Evolutionary conservation across 2,888 invertebrate genomes (phyloP).

Genomic region (Scaptomyza polygonia): DNA sequence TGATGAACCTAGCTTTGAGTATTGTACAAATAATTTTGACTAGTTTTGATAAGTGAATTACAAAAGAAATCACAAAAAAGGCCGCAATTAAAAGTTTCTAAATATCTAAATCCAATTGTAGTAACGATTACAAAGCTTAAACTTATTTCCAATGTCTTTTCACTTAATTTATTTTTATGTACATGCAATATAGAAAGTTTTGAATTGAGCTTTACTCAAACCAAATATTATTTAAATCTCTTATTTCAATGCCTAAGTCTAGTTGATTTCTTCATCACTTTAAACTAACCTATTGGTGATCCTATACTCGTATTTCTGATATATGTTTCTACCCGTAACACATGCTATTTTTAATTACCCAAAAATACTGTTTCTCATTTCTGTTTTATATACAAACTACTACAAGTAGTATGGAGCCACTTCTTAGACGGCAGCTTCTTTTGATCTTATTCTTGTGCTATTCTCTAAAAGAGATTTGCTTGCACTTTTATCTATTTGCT

Average conservation of each 20-base stretch:
- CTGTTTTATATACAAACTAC: slow-evolving; percentile 45
- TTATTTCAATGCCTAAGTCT: slow-evolving; percentile 12
- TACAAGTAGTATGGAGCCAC: neutral
- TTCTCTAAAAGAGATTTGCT: slow-evolving; percentile 24
- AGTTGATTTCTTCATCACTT: slow-evolving; percentile 17
- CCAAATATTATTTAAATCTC: slow-evolving; percentile 17
- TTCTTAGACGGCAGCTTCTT: slow-evolving; percentile 61
- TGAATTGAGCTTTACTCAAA: slow-evolving; percentile 37
- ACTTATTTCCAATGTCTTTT: slow-evolving; percentile 34
- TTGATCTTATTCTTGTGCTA: slow-evolving; percentile 34
- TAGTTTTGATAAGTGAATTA: slow-evolving; percentile 56
- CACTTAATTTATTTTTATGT: slow-evolving; percentile 20
- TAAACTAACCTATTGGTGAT: slow-evolving; percentile 60
- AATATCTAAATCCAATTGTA: slow-evolving; percentile 21
- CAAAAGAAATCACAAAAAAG: slow-evolving; percentile 68
- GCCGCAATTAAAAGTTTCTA: slow-evolving; percentile 60
- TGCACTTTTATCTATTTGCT: slow-evolving; percentile 23
- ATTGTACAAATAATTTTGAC: slow-evolving; percentile 59
- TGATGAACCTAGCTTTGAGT: neutral
- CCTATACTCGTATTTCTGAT: slow-evolving; percentile 54
- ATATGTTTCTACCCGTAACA: slow-evolving; percentile 66
- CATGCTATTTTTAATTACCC: slow-evolving; percentile 41
- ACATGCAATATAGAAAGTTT: slow-evolving; percentile 12
- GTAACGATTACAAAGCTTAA: slow-evolving; percentile 29
- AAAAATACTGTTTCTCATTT: slow-evolving; percentile 11